Evolutionary conservation across 2,888 invertebrate species (phyloP), one percentile per base, ranked within the genome.

Genomic region (Coleophora flavipennella): DNA sequence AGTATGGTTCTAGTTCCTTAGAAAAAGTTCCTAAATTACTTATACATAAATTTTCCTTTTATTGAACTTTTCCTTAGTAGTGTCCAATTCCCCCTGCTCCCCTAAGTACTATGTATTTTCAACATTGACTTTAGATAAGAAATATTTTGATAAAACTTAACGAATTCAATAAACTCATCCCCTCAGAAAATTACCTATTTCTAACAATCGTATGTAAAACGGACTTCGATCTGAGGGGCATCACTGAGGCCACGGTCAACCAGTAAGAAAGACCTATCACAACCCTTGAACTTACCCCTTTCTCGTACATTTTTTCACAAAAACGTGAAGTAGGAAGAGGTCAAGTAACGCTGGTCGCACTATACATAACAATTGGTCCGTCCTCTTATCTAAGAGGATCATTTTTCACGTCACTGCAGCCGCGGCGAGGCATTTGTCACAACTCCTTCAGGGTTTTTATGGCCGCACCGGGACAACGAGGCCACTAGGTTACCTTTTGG

Each of bases 321-420:
- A 11, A 1, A 2, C 12, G 3, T 13, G 9, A 10, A 31, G 20
- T 34, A 14, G 41, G 14, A 35, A 25, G 34, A 33, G 46, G 36
- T 43, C 45, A 36, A 31, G 41, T n/a, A 11, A 14, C 10, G 37
- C 39, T 65, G 67, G 74, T 42, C 52, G 50, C 49, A 42, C 55
- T 66, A 62, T 66, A 69, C 65, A 67, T 70, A 71, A 77, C 78
- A 78, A 77, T 78, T 69, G 73, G 64, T 62, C 59, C 61, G 60
- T 62, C 60, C 62, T 68, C 67, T 78, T 77, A 78, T 77, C 75
- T 76, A 69, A 75, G 67, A 70, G 73, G 68, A 68, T 76, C 68
- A 77, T 78, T 78, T 78, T 74, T 78, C 77, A 78, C 73, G 78
- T 78, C 78, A 74, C 49, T 70, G 72, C 72, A 69, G 67, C 73